These are phyloP conservation scores for Callimorpha dominula DNA, from an alignment of 2,888 invertebrate species.

Conservation along the genomic window DNA sequence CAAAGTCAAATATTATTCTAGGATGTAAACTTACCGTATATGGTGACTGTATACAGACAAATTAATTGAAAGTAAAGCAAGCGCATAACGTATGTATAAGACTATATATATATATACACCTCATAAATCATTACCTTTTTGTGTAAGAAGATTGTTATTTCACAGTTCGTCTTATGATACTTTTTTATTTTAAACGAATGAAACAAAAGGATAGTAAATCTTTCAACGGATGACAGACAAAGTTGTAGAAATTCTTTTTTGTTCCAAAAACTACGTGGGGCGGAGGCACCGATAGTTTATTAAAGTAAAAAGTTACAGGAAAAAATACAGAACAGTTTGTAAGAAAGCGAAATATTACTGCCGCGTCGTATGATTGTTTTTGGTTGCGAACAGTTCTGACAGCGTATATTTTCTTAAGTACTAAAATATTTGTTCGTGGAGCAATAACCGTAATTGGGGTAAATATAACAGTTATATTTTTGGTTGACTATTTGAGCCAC, in stretches of 20 bases:
- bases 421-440: neutral
- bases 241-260: slow-evolving; percentile 42
- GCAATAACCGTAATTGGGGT: neutral
- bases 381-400: slow-evolving; percentile 25
- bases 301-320: slow-evolving; percentile 50
- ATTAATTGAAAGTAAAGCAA: no score
- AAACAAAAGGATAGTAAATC: slow-evolving; percentile 51
- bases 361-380: slow-evolving; percentile 26
- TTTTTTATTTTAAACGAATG: slow-evolving; percentile 38
- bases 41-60: no score
- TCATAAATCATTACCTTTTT: slow-evolving; percentile 3
- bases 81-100: no score
- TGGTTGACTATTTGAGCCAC: neutral
- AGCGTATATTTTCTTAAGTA: slow-evolving; percentile 10
- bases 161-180: slow-evolving; percentile 26
- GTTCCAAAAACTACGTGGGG: slow-evolving; percentile 33
- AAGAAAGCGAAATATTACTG: slow-evolving; percentile 37
- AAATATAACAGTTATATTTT: neutral
- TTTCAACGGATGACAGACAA: slow-evolving; percentile 48
- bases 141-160: slow-evolving; percentile 32
- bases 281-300: slow-evolving; percentile 50
- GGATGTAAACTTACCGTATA: no score
- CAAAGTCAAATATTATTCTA: neutral
- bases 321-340: slow-evolving; percentile 33
- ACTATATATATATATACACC: neutral